A percentile compares a stretch with the other conserved stretches of the same genome.
These are phyloP conservation scores for Drosophila burlai DNA, from an alignment of 1,140 invertebrate genomes.

Conservation along the genomic window DNA sequence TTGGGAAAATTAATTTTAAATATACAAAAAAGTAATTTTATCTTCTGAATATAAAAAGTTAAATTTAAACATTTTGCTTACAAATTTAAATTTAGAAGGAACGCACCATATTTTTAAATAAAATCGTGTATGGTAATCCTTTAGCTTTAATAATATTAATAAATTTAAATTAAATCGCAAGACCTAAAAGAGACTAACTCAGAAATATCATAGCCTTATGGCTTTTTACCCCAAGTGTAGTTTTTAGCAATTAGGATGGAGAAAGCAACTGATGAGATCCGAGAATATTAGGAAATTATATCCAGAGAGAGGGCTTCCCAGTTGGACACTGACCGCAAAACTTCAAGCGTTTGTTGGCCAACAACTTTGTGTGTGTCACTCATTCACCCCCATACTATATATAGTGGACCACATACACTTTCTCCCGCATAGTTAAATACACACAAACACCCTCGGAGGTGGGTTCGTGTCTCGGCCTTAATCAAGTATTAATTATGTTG, in stretches of 20 bases:
- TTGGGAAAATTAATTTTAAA: no score
- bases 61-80: background rate
- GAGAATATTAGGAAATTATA: background rate
- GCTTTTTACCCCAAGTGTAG: background rate
- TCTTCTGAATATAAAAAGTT: background rate
- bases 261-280: conserved; percentile 1
- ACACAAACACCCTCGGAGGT: conserved; percentile 3
- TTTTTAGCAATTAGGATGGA: conserved; percentile 10
- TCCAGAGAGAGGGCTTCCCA: conserved; percentile 17
- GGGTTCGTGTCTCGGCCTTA: conserved; percentile 37
- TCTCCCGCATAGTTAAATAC: conserved; percentile 13
- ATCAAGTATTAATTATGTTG: conserved; percentile 72
- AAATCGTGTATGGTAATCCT: no score
- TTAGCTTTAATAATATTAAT: no score
- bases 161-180: background rate
- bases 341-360: conserved; percentile 37
- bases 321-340: conserved; percentile 45
- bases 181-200: background rate
- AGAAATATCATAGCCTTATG: background rate
- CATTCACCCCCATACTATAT: background rate
- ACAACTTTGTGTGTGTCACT: conserved; percentile 40
- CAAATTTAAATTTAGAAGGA: no score
- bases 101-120: no score
- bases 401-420: background rate
- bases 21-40: no score